These are phyloP conservation scores for Sarcophaga rosellei DNA, from an alignment of 2,888 invertebrate species.

Conservation along the genomic window DNA sequence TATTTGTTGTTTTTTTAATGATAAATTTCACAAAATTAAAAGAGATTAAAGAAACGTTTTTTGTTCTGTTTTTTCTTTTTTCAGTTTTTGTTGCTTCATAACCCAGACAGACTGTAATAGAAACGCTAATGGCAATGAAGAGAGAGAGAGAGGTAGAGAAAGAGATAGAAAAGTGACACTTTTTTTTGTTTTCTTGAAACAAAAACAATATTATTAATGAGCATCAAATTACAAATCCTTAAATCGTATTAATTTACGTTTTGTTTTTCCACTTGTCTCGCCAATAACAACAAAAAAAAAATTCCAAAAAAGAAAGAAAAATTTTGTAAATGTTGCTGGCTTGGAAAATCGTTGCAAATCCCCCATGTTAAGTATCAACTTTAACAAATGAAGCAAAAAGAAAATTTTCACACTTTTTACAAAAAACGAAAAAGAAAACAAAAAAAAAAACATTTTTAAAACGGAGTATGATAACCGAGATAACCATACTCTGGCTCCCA, in stretches of 20 bases:
- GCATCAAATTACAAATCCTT: slow-evolving; percentile 64
- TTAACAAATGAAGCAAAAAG: slow-evolving; percentile 64
- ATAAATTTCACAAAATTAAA: slow-evolving; percentile 60
- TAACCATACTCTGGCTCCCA: slow-evolving; percentile 11
- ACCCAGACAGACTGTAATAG: background rate
- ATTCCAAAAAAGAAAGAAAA: background rate
- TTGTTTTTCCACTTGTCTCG: slow-evolving; percentile 43
- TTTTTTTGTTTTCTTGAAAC: background rate
- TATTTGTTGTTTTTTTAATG: slow-evolving; percentile 24
- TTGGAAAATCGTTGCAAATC: slow-evolving; percentile 52
- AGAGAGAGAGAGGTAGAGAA: too few relatives aligned
- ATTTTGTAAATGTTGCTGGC: slow-evolving; percentile 18
- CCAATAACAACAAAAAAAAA: slow-evolving; percentile 8
- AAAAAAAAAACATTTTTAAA: background rate
- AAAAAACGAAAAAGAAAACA: slow-evolving; percentile 1
- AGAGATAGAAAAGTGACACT: too few relatives aligned
- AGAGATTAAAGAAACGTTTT: slow-evolving; percentile 36
- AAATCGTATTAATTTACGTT: slow-evolving; percentile 62
- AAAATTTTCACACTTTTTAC: slow-evolving; percentile 59
- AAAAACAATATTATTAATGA: slow-evolving; percentile 47
- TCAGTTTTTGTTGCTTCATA: background rate
- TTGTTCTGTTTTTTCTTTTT: background rate
- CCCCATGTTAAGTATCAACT: slow-evolving; percentile 63
- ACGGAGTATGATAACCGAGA: background rate
- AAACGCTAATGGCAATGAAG: background rate